phyloP scores from a whole-genome alignment of 2,797 vertebrate species.

The Pseudomugil tenellus region DNA sequence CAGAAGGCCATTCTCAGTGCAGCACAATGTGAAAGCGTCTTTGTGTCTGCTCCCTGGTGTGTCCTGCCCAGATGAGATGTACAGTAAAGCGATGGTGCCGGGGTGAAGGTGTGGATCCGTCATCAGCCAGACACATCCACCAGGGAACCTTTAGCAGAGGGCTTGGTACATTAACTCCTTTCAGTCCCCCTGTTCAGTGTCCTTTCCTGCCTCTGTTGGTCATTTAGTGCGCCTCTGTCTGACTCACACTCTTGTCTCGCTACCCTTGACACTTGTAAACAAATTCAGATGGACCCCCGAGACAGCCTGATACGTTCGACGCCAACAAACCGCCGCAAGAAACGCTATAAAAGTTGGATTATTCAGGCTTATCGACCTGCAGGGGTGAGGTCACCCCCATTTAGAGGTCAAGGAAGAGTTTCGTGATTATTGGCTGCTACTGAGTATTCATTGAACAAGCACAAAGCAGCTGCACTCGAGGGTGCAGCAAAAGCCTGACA shows the following conservation, averaged over 20 bases:
- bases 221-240: constrained; percentile 23
- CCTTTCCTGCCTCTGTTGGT: constrained; percentile 24
- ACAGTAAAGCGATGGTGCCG: constrained; percentile 41
- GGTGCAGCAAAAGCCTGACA: neutral
- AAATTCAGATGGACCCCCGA: constrained; percentile 13
- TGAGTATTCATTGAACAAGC: neutral
- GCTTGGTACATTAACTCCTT: constrained; percentile 49
- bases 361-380: constrained; percentile 11
- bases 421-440: constrained; percentile 4
- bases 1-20: constrained; percentile 11
- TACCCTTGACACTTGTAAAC: constrained; percentile 43
- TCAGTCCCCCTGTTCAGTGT: neutral
- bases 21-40: constrained; percentile 14
- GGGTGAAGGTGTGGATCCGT: constrained; percentile 54
- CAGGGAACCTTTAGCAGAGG: constrained; percentile 56
- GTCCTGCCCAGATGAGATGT: constrained; percentile 22
- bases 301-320: constrained; percentile 3
- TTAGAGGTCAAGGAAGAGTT: constrained; percentile 9
- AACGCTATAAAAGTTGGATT: neutral
- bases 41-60: constrained; percentile 38
- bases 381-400: constrained; percentile 17
- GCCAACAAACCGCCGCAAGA: neutral
- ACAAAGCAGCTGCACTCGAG: neutral
- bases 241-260: constrained; percentile 27
- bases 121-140: constrained; percentile 50